Evolutionary conservation across 2,888 invertebrate genomes (phyloP).

Genomic region (Gasteruption jaculator): DNA sequence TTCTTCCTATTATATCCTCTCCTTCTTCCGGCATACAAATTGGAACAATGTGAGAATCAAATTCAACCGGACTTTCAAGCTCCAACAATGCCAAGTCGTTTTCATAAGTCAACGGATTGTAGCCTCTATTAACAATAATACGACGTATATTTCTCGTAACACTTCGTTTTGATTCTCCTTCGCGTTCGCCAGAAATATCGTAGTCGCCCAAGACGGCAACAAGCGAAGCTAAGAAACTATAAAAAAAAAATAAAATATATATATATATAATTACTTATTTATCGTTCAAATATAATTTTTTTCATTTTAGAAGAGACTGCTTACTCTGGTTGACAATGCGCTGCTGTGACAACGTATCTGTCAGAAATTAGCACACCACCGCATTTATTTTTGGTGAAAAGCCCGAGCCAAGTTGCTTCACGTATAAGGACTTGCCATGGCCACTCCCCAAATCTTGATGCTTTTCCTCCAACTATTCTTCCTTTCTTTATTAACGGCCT

Average conservation of each 20-base stretch:
- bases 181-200: slow-evolving; percentile 80
- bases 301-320: slow-evolving; percentile 30
- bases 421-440: slow-evolving; percentile 91
- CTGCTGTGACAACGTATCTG: slow-evolving; percentile 85
- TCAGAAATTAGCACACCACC: slow-evolving; percentile 89
- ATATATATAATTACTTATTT: too few species aligned
- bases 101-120: slow-evolving; percentile 87
- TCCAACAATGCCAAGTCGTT: slow-evolving; percentile 87
- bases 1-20: slow-evolving; percentile 77
- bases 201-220: slow-evolving; percentile 90
- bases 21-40: slow-evolving; percentile 83
- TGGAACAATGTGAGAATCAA: slow-evolving; percentile 85
- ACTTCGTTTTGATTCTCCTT: slow-evolving; percentile 73
- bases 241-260: slow-evolving; percentile 26
- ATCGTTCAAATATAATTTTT: too few species aligned
- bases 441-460: slow-evolving; percentile 81
- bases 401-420: slow-evolving; percentile 89
- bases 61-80: slow-evolving; percentile 75
- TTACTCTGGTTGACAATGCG: slow-evolving; percentile 92
- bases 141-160: slow-evolving; percentile 78
- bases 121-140: slow-evolving; percentile 84
- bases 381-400: slow-evolving; percentile 93
- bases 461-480: slow-evolving; percentile 86
- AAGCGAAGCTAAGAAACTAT: slow-evolving; percentile 79
- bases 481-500: slow-evolving; percentile 75